Base-by-base conservation (phyloP, 2,888 invertebrate species). In the Platycheirus albimanus region DNA sequence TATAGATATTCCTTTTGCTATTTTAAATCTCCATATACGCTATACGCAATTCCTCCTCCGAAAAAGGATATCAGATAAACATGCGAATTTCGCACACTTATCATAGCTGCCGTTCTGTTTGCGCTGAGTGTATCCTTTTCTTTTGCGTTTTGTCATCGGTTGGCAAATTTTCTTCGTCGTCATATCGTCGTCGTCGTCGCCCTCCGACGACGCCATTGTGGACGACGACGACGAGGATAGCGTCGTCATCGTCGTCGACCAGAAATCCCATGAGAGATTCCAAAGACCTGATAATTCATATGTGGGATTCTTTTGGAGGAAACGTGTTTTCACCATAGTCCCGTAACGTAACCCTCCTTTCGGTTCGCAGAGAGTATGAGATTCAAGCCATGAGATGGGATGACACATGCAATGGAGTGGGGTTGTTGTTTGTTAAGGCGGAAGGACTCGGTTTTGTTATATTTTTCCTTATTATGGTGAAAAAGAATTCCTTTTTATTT, bases 41-140 rank as follows among this genome's bases (percentile, higher is more conserved):
- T 51, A 80, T 56, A 41, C 5, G 30, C 30, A 33, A 8, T 33
- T 24, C 64, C 66, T 51, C 52, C 51, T 58, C 6, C 7, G 41
- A 20, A 63, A 69, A 83, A 63, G 81, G 78, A 83, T 78, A 83
- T 83, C 83, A 83, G 83, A 83, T 83, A 83, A 83, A 78, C 83
- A 78, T 83, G 83, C 74, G 83, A 83, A 78, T 83, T 83, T 83
- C 83, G 83, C 83, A 83, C 83, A 83, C 83, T 78, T 83, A 83
- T 83, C 83, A 83, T 83, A 72, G 72, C 51, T 47, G 56, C 41
- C 77, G 72, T 45, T 30, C 41, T 41, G 41, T 28, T 51, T 58
- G 56, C 72, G 77, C 11, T 76, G 56, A 64, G 78, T 45, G 69
- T 83, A 83, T 83, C 83, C 83, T 69, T 83, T 83, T 78, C 78